These are phyloP conservation scores for Apis laboriosa DNA, from an alignment of 1,140 invertebrate species.

Conservation along the genomic window DNA sequence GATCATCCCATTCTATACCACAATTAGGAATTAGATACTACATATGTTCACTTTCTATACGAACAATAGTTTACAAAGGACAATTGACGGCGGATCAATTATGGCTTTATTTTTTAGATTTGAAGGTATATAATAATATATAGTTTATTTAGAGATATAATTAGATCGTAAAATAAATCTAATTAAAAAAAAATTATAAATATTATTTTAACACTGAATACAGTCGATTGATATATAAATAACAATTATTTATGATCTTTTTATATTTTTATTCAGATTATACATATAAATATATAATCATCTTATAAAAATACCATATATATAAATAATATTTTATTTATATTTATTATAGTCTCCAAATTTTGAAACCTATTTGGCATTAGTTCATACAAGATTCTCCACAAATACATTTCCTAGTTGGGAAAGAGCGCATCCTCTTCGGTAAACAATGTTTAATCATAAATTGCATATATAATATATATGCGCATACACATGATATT, in stretches of 20 bases:
- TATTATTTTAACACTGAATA: too few species aligned
- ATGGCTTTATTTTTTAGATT: constrained; percentile 90
- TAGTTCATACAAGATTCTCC: constrained; percentile 98
- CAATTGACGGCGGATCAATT: constrained; percentile 97
- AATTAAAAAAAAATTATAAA: too few species aligned
- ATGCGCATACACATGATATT: not conserved
- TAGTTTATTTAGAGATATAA: not conserved
- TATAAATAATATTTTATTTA: not conserved
- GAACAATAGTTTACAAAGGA: constrained; percentile 98
- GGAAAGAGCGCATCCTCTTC: constrained; percentile 99
- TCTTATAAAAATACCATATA: not conserved
- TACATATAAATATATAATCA: not conserved
- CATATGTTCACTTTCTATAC: constrained; percentile 95
- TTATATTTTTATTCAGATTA: not conserved
- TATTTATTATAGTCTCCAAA: constrained; percentile 83
- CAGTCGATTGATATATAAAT: too few species aligned
- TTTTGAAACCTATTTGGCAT: constrained; percentile 96
- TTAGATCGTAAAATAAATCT: too few species aligned
- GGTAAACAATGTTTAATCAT: constrained; percentile 82
- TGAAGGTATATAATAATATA: constrained; percentile 74
- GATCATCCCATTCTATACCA: constrained; percentile 93
- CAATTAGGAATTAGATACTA: constrained; percentile 94
- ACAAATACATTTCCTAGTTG: constrained; percentile 99
- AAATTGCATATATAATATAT: not conserved
- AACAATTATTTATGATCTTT: too few species aligned